phyloP scores from a whole-genome alignment of 2,888 invertebrate genomes.

The Heteropelma amictum region DNA sequence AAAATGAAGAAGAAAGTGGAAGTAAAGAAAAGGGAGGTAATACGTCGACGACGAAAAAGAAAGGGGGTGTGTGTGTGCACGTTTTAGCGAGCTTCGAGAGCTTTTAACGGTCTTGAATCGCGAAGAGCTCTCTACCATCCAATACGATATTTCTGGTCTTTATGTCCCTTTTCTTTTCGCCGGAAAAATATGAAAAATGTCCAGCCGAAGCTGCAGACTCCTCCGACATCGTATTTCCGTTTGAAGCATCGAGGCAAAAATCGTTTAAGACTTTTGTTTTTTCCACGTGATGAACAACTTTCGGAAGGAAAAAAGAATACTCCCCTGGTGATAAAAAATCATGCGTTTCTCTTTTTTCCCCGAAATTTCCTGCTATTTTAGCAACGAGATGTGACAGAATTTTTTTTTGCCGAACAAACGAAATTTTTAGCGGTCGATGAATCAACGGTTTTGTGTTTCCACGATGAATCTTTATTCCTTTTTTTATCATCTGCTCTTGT shows the following conservation, averaged over 20 bases:
- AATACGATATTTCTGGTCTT: constrained; percentile 29
- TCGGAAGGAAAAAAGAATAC: too few species aligned
- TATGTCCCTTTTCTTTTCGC: background rate
- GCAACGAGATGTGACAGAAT: too few species aligned
- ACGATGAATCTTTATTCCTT: too few species aligned
- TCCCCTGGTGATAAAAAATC: too few species aligned
- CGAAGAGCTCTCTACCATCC: constrained; percentile 4
- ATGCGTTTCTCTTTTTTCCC: background rate
- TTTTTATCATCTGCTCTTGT: too few species aligned
- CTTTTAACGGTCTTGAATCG: constrained; percentile 38
- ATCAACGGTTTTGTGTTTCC: too few species aligned
- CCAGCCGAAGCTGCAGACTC: background rate
- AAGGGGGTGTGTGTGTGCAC: constrained; percentile 14
- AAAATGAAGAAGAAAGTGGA: constrained; percentile 13
- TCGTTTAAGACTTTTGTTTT: background rate
- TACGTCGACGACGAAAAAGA: constrained; percentile 5
- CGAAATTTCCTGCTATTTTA: too few species aligned
- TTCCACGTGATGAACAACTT: too few species aligned
- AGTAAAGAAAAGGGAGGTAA: background rate
- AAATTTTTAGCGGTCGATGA: too few species aligned
- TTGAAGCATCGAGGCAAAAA: background rate
- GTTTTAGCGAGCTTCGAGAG: constrained; percentile 37
- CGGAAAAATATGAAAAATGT: background rate
- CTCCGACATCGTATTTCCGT: background rate
- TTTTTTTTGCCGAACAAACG: too few species aligned